phyloP scores from a whole-genome alignment of 1,140 invertebrate species.

The Pseudomyrmex sp. region DNA sequence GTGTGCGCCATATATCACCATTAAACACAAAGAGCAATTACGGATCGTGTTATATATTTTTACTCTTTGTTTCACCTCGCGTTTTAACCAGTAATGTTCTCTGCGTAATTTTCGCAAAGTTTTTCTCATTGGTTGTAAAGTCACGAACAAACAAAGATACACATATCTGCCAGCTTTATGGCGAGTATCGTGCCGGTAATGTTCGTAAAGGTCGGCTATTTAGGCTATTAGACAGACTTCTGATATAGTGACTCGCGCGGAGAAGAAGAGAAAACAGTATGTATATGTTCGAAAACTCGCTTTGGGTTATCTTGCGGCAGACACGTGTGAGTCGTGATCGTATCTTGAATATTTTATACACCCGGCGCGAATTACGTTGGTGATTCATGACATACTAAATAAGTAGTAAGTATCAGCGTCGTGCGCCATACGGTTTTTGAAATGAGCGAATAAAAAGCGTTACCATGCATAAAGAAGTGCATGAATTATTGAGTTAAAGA shows the following conservation, averaged over 20 bases:
- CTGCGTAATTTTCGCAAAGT: not conserved
- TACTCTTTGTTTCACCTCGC: too few relatives aligned
- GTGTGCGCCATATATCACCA: not conserved
- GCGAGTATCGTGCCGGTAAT: slow-evolving; percentile 13
- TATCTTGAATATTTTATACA: slow-evolving; percentile 57
- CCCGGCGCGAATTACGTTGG: slow-evolving; percentile 40
- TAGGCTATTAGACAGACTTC: slow-evolving; percentile 42
- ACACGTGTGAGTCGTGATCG: slow-evolving; percentile 24
- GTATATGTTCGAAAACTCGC: slow-evolving; percentile 23
- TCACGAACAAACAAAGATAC: slow-evolving; percentile 3
- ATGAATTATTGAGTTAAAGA: slow-evolving; percentile 4
- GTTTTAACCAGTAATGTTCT: not conserved
- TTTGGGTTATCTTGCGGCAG: slow-evolving; percentile 23
- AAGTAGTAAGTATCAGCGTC: slow-evolving; percentile 20
- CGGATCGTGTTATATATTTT: too few relatives aligned
- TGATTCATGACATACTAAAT: slow-evolving; percentile 42
- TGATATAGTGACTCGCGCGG: slow-evolving; percentile 5
- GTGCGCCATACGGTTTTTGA: not conserved
- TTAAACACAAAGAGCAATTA: too few relatives aligned
- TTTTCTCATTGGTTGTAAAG: not conserved
- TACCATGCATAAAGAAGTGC: not conserved
- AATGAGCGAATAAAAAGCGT: not conserved
- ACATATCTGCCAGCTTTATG: not conserved
- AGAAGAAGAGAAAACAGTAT: slow-evolving; percentile 33
- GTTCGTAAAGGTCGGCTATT: slow-evolving; percentile 40